A percentile compares a stretch with the other conserved stretches of the same genome.
Evolutionary conservation across 2,888 invertebrate genomes (phyloP).

Genomic region (Ariolimax columbianus): DNA sequence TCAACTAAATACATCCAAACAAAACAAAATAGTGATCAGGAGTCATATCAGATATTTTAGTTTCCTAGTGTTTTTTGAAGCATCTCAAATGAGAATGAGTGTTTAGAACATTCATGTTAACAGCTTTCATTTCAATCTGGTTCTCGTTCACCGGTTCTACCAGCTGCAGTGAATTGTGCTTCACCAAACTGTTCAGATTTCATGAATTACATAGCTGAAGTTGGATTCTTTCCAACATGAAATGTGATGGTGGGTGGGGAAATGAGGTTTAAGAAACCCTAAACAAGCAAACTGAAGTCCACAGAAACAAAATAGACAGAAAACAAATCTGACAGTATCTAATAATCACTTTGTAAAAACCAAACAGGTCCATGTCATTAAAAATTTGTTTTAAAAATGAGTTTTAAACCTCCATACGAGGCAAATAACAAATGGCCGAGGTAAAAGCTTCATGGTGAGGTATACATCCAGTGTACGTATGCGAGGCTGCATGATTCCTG

Average conservation of each 20-base stretch:
- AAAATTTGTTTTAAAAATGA: constrained; percentile 18
- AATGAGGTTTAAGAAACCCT: background rate
- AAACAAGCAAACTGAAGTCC: background rate
- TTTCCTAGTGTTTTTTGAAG: background rate
- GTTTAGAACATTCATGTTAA: background rate
- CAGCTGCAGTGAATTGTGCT: background rate
- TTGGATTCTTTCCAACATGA: background rate
- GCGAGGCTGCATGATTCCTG: constrained; percentile 47
- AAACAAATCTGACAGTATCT: constrained; percentile 10
- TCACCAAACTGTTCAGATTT: background rate
- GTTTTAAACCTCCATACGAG: constrained; percentile 17
- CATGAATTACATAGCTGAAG: background rate
- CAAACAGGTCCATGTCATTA: constrained; percentile 18
- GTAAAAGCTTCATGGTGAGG: constrained; percentile 41
- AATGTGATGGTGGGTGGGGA: background rate
- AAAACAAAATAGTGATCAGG: background rate
- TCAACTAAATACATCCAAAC: background rate
- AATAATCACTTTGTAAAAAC: constrained; percentile 16
- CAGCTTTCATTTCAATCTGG: background rate
- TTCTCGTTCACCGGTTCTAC: background rate
- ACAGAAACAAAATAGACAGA: background rate
- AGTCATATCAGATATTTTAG: background rate
- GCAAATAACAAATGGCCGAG: constrained; percentile 36
- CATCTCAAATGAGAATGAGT: background rate
- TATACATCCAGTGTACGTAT: constrained; percentile 37